Evolutionary conservation across 2,113 vertebrate species (phyloP), one percentile per base, ranked within the genome.

Genomic region (Cepphus grylle): DNA sequence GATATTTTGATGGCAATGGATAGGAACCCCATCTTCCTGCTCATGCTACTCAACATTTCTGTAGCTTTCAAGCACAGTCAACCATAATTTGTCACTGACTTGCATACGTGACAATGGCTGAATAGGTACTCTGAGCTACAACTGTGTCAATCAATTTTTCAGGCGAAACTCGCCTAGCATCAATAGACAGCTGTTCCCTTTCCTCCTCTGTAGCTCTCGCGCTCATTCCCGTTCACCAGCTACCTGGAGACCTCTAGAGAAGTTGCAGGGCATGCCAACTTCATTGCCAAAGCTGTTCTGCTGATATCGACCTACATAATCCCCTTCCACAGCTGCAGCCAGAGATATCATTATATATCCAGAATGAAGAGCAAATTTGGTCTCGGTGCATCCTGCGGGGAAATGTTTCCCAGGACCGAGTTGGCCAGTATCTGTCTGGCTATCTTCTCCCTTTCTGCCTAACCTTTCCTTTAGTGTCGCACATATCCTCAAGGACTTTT

Each of bases 1-100:
- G 95, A 95, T 89, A 40, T 97, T 94, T 87, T 89, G 93, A 97
- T 87, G 88, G 94, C 94, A 85, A 94, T 77, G 86, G 96, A 94
- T 94, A 96, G 95, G 91, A 96, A 84, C 88, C 89, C 86, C 91
- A 87, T 95, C 91, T 94, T 92, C 81, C 81, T 80, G 87, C 85
- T 65, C 38, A 8, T 30, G 52, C 81, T 95, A 72, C 88, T 93
- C 91, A 89, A 94, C 58, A 4, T 93, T 94, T 91, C 93, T 94
- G 86, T 82, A 91, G 77, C 91, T 97, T 95, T 95, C 95, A 95
- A 95, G 86, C 86, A 59, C 72, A 95, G 94, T 93, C 88, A 94
- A 89, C 88, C 53, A 69, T 78, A 80, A 97, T 96, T 96, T 97
- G 95, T 91, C 86, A 87, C 81, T 66, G 93, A 15, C 88, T 95